Conservation (phyloP, 2,888 invertebrate genomes). For the Drosophila ustulata region DNA sequence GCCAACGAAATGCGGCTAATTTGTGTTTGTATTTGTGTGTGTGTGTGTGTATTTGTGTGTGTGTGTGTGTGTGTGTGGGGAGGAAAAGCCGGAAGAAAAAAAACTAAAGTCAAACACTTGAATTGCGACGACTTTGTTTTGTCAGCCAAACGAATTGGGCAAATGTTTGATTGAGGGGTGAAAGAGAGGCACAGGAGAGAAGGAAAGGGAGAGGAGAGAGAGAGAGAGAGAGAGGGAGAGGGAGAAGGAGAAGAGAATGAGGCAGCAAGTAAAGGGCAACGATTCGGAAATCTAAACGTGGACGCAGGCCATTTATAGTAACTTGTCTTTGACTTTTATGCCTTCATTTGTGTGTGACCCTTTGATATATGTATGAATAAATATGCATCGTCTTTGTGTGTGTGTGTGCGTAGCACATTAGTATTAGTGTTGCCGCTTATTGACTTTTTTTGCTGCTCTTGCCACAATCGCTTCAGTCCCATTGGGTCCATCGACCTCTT, state of each 20-base stretch:
- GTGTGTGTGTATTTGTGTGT: too few relatives aligned
- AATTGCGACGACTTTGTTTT: constrained; percentile 43
- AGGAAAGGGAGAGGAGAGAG: too few relatives aligned
- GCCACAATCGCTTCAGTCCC: background rate
- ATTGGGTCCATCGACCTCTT: constrained; percentile 39
- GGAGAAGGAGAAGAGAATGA: background rate
- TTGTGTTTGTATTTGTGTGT: constrained; percentile 7
- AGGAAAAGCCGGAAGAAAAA: background rate
- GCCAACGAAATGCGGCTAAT: constrained; percentile 46
- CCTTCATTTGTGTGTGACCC: constrained; percentile 39
- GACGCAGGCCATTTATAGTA: constrained; percentile 19
- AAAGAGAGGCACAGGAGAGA: too few relatives aligned
- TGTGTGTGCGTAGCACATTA: constrained; percentile 11
- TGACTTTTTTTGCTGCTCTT: constrained; percentile 24
- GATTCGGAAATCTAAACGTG: constrained; percentile 33
- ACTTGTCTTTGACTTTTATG: constrained; percentile 45
- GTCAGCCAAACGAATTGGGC: constrained; percentile 34
- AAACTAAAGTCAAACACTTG: constrained; percentile 29
- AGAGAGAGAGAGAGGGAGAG: too few relatives aligned
- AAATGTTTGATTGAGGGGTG: constrained; percentile 56
- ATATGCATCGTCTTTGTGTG: constrained; percentile 6
- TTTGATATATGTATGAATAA: constrained; percentile 8
- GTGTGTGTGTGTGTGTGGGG: background rate
- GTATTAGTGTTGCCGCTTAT: constrained; percentile 25
- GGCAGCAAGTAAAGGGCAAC: constrained; percentile 2